These are phyloP conservation scores for Agrotis ipsilon DNA, from an alignment of 2,888 invertebrate species.

Conservation along the genomic window DNA sequence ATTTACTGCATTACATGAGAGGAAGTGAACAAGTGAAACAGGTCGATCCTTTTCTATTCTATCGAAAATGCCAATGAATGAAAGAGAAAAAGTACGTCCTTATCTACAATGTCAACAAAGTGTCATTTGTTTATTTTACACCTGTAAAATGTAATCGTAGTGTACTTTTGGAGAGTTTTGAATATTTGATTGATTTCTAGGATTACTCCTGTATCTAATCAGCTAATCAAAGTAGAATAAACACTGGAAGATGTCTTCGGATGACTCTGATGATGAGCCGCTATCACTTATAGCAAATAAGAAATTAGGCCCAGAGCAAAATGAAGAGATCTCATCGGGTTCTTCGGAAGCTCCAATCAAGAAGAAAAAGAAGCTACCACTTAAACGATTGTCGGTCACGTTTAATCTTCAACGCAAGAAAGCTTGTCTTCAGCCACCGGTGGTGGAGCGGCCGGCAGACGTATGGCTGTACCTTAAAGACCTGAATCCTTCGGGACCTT, in stretches of 20 bases:
- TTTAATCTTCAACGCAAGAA: slow-evolving; percentile 67
- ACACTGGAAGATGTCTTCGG: slow-evolving; percentile 67
- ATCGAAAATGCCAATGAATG: background rate
- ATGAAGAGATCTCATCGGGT: slow-evolving; percentile 38
- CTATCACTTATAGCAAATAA: slow-evolving; percentile 83
- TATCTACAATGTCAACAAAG: background rate
- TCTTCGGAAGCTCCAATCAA: slow-evolving; percentile 66
- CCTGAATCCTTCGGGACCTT: slow-evolving; percentile 85
- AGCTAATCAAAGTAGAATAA: background rate
- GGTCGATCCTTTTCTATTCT: background rate
- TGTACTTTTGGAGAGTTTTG: background rate
- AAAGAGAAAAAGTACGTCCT: background rate
- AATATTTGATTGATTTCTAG: background rate
- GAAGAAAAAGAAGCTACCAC: slow-evolving; percentile 68
- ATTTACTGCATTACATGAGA: background rate
- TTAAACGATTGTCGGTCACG: slow-evolving; percentile 65
- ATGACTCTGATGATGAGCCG: slow-evolving; percentile 88
- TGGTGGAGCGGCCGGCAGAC: slow-evolving; percentile 83
- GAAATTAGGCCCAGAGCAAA: slow-evolving; percentile 71
- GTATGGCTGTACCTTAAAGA: slow-evolving; percentile 90
- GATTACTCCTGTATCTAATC: background rate
- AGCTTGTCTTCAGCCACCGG: slow-evolving; percentile 60
- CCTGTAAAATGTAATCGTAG: background rate
- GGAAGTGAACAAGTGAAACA: background rate
- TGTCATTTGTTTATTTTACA: background rate